These are phyloP conservation scores for Blera fallax DNA, from an alignment of 2,888 invertebrate species.

Conservation along the genomic window DNA sequence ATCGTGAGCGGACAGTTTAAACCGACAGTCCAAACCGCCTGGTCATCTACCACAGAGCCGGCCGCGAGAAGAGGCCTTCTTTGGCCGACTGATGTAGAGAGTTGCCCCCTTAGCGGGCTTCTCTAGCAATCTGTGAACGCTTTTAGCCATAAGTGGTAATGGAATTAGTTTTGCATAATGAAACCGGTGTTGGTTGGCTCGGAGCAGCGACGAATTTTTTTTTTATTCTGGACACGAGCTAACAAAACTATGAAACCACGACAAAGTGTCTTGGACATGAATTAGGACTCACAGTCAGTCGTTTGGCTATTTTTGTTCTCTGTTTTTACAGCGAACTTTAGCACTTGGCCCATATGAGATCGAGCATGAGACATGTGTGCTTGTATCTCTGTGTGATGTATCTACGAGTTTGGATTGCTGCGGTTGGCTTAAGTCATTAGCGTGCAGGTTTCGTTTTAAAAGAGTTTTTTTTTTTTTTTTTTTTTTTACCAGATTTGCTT, in stretches of 20 bases:
- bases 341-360: slow-evolving; percentile 40
- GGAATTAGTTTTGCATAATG: slow-evolving; percentile 66
- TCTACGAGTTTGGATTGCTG: too few species aligned
- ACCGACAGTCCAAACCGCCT: slow-evolving; percentile 33
- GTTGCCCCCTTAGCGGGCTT: background rate
- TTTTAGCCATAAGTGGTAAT: slow-evolving; percentile 43
- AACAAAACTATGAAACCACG: slow-evolving; percentile 27
- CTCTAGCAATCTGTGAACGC: background rate
- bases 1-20: slow-evolving; percentile 56
- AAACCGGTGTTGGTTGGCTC: slow-evolving; percentile 20
- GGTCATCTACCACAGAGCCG: slow-evolving; percentile 31
- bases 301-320: background rate
- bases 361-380: background rate
- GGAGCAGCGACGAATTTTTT: background rate
- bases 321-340: slow-evolving; percentile 27
- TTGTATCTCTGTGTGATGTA: background rate
- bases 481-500: background rate
- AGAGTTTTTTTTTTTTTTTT: background rate
- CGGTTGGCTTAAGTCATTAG: slow-evolving; percentile 25
- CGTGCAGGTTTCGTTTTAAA: slow-evolving; percentile 9
- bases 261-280: slow-evolving; percentile 49
- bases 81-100: background rate
- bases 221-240: slow-evolving; percentile 60
- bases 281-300: slow-evolving; percentile 32
- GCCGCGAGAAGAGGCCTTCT: slow-evolving; percentile 4